These are phyloP conservation scores for Troides aeacus DNA, from an alignment of 2,888 invertebrate genomes.

Conservation along the genomic window DNA sequence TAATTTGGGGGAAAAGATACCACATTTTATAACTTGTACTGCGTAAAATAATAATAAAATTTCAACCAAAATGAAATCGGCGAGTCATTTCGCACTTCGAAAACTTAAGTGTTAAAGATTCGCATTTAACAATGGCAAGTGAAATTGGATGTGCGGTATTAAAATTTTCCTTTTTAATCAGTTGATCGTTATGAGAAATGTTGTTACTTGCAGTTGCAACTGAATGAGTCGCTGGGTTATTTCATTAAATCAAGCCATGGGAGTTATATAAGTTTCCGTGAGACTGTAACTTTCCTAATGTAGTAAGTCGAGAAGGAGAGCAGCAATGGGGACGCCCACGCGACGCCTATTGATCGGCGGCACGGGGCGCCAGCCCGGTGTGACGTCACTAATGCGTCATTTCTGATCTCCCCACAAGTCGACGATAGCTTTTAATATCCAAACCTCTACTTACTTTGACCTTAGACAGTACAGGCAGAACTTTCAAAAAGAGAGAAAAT, in stretches of 20 bases:
- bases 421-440: constrained; percentile 36
- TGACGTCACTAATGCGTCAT: constrained; percentile 71
- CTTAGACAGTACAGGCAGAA: background rate
- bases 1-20: constrained; percentile 22
- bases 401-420: constrained; percentile 48
- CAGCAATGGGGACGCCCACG: constrained; percentile 56
- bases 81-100: background rate
- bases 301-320: constrained; percentile 37
- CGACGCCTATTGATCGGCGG: constrained; percentile 66
- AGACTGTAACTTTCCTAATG: background rate
- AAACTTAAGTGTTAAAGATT: constrained; percentile 1
- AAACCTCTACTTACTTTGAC: background rate
- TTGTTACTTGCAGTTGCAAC: too few relatives aligned
- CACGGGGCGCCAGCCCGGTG: constrained; percentile 55
- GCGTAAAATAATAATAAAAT: constrained; percentile 5
- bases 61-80: background rate
- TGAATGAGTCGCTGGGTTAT: too few relatives aligned
- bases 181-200: too few relatives aligned
- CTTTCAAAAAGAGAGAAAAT: background rate
- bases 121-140: background rate
- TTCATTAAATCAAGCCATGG: too few relatives aligned
- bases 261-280: background rate
- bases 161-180: background rate
- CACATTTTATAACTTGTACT: constrained; percentile 12
- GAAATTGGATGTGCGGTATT: background rate